Conservation (phyloP, 2,888 invertebrate species). For the Copidosoma aretas region DNA sequence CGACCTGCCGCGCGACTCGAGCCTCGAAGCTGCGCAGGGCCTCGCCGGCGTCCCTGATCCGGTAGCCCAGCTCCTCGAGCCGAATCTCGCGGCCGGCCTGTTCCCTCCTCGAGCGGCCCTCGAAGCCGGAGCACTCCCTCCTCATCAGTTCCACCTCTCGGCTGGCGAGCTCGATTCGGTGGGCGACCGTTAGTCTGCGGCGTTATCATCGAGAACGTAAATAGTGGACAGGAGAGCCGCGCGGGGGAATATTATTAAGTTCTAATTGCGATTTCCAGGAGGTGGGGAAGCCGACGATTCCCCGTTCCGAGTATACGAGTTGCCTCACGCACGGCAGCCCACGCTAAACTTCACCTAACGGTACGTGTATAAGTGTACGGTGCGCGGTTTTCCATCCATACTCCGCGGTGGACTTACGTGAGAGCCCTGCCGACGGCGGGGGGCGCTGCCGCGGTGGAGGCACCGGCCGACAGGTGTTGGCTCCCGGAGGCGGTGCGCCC, state of each 20-base stretch:
- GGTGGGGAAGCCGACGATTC: no score
- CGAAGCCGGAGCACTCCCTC: constrained; percentile 54
- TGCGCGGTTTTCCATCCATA: no score
- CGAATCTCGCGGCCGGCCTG: constrained; percentile 64
- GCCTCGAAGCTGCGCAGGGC: constrained; percentile 65
- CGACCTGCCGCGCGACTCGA: constrained; percentile 65
- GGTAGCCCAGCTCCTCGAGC: constrained; percentile 67
- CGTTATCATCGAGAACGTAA: no score
- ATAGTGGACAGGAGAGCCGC: not conserved
- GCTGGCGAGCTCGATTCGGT: constrained; percentile 65
- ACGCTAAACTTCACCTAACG: no score
- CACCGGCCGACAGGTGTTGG: not conserved
- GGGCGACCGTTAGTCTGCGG: constrained; percentile 65
- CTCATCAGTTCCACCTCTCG: constrained; percentile 65
- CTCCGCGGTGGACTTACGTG: not conserved
- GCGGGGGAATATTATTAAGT: no score
- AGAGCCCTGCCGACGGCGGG: no score
- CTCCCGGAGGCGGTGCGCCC: not conserved
- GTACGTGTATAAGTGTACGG: no score
- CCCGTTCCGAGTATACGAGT: no score
- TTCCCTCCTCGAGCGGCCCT: constrained; percentile 58
- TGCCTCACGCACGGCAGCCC: no score
- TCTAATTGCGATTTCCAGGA: no score
- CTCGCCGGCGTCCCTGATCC: constrained; percentile 65
- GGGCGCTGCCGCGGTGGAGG: not conserved